These are phyloP conservation scores for Plecturocebus donacophilus DNA, from an alignment of 2,113 vertebrate genomes.

Conservation along the genomic window DNA sequence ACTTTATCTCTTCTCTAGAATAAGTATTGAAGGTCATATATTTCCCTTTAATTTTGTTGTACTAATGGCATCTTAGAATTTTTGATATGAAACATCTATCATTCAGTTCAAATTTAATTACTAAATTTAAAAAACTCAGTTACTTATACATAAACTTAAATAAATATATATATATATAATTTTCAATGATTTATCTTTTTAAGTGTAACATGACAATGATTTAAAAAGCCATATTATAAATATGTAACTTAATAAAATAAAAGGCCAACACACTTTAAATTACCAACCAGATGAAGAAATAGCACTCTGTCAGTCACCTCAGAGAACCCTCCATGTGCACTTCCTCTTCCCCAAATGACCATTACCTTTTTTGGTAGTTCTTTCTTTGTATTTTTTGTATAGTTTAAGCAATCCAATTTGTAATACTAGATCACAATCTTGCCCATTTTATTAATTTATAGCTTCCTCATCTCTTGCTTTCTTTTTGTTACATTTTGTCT, in stretches of 20 bases:
- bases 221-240: neutral
- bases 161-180: no score
- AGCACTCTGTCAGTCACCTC: neutral
- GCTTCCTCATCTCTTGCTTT: neutral
- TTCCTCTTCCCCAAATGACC: neutral
- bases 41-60: neutral
- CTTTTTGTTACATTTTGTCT: neutral
- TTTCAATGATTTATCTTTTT: neutral
- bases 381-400: neutral
- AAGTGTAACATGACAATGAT: neutral
- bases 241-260: neutral
- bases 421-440: neutral
- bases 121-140: neutral
- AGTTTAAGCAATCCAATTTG: neutral
- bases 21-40: neutral
- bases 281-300: neutral
- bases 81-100: neutral
- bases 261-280: neutral
- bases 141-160: neutral
- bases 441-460: neutral
- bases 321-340: neutral
- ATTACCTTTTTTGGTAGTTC: neutral
- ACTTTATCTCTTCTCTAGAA: neutral
- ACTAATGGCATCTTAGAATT: neutral
- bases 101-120: neutral